These are phyloP conservation scores for Phalanger gymnotis DNA, from an alignment of 2,797 vertebrate species.

Conservation along the genomic window DNA sequence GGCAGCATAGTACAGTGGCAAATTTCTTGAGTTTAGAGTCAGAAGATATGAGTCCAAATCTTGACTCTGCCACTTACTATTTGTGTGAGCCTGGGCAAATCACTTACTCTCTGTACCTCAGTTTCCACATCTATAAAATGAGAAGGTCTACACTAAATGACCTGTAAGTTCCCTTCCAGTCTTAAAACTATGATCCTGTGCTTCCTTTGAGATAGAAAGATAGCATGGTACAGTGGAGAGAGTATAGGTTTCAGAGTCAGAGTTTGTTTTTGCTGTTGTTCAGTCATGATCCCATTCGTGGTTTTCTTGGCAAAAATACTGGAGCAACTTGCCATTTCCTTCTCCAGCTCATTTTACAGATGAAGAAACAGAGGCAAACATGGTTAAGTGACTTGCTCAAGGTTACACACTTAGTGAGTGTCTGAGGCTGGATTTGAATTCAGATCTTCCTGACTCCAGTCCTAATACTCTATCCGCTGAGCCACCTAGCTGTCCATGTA, in stretches of 20 bases:
- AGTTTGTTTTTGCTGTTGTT: background rate
- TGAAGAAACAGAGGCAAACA: background rate
- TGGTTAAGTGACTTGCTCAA: background rate
- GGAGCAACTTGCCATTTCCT: background rate
- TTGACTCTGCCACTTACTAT: background rate
- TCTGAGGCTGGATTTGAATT: background rate
- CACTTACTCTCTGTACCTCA: background rate
- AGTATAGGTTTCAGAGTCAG: background rate
- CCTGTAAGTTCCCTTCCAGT: background rate
- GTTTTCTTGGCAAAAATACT: background rate
- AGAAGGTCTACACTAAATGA: background rate
- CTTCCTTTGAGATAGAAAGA: background rate
- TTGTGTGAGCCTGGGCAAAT: background rate
- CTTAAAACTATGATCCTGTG: background rate
- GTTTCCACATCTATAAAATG: background rate
- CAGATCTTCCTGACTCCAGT: background rate
- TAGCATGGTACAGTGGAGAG: background rate
- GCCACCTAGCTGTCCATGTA: background rate
- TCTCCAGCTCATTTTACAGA: background rate
- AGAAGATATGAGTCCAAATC: background rate
- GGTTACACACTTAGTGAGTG: background rate
- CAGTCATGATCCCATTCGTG: background rate
- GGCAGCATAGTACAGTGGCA: background rate
- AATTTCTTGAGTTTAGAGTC: background rate
- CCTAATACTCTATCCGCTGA: background rate